Percentiles rank a stretch among this genome's conserved stretches.
Conservation (phyloP, 2,888 invertebrate genomes). For the Scelioninae gen. 2 region DNA sequence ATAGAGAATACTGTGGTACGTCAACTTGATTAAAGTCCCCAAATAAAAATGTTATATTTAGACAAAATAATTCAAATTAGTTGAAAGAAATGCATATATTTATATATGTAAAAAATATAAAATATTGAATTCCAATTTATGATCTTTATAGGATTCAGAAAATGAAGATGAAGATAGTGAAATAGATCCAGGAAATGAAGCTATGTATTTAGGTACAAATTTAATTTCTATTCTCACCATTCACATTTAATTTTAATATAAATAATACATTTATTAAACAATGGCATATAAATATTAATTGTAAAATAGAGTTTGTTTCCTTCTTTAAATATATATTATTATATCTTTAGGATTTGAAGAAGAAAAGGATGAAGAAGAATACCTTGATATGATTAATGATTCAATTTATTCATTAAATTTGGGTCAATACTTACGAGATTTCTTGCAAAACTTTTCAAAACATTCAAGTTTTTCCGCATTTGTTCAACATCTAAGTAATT, state of each 20-base stretch:
- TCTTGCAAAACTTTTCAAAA: slow-evolving; percentile 79
- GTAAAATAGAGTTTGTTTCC: background rate
- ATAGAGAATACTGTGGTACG: too few species aligned
- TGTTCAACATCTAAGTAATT: slow-evolving; percentile 78
- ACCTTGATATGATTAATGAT: slow-evolving; percentile 79
- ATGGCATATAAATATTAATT: slow-evolving; percentile 1
- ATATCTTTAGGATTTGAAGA: slow-evolving; percentile 56
- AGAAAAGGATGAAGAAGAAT: slow-evolving; percentile 76
- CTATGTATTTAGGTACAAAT: slow-evolving; percentile 56
- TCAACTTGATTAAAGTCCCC: too few species aligned
- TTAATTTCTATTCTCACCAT: slow-evolving; percentile 3
- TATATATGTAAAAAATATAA: too few species aligned
- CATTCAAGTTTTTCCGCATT: slow-evolving; percentile 81
- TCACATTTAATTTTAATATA: background rate
- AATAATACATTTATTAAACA: too few species aligned
- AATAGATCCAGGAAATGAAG: slow-evolving; percentile 69
- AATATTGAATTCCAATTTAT: background rate
- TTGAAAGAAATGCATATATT: too few species aligned
- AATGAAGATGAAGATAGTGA: slow-evolving; percentile 72
- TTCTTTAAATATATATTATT: background rate
- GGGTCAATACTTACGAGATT: slow-evolving; percentile 80
- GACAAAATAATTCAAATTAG: too few species aligned
- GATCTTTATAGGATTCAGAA: slow-evolving; percentile 67
- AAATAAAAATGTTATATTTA: too few species aligned
- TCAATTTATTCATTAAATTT: slow-evolving; percentile 80